Conservation (phyloP, 2,888 invertebrate genomes). For the Cancer borealis region DNA sequence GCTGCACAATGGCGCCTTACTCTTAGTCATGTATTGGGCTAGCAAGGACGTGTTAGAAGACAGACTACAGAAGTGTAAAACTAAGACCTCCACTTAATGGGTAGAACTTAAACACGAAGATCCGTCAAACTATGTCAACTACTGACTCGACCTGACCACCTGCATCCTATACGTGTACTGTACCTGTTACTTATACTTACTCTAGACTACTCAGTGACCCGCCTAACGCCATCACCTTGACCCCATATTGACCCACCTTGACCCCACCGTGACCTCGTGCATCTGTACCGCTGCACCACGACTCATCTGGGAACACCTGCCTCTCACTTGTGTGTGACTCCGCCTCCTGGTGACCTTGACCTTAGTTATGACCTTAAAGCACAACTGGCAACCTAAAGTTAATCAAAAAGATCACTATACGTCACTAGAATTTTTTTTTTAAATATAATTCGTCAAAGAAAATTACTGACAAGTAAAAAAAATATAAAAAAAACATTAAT, state of each 20-base stretch:
- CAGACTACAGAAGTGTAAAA: not conserved
- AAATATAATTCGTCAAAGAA: not conserved
- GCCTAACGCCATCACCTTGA: conserved; percentile 28
- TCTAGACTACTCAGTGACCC: conserved; percentile 27
- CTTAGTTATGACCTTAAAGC: not conserved
- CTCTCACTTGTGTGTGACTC: not conserved
- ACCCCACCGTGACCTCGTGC: not conserved
- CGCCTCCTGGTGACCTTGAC: not conserved
- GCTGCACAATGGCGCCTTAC: conserved; percentile 10
- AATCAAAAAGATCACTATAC: not conserved
- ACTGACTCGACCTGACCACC: conserved; percentile 20
- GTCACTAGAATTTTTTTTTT: not conserved
- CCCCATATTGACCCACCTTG: not conserved
- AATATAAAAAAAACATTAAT: not conserved
- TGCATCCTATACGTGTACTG: not conserved
- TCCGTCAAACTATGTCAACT: not conserved
- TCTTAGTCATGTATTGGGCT: not conserved
- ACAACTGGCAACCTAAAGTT: too few species aligned
- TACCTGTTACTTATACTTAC: not conserved
- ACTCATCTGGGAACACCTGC: not conserved
- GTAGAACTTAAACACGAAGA: not conserved
- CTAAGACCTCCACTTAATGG: not conserved
- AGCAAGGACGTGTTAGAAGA: not conserved
- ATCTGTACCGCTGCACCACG: conserved; percentile 6
- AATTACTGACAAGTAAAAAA: too few species aligned